phyloP scores from a whole-genome alignment of 2,888 invertebrate genomes.

The Barypeithes pellucidus region DNA sequence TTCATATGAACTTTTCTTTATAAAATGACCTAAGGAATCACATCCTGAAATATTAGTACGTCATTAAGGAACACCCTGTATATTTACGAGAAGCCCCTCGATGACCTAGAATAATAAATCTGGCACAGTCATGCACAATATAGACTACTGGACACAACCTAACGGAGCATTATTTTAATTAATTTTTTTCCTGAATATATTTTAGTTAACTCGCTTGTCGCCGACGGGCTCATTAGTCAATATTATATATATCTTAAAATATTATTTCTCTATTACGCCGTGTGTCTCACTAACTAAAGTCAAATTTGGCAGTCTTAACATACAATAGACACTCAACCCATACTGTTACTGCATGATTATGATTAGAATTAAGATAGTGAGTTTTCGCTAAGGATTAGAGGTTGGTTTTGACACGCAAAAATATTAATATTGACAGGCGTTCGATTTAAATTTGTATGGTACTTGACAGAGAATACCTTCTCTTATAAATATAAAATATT shows the following conservation, averaged over 20 bases:
- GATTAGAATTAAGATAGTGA: background rate
- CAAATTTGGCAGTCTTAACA: conserved; percentile 32
- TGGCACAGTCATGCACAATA: background rate
- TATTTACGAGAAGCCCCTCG: too few relatives aligned
- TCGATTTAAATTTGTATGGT: too few relatives aligned
- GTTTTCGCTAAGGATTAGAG: too few relatives aligned
- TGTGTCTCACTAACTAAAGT: conserved; percentile 20
- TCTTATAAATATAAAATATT: too few relatives aligned
- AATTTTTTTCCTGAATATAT: background rate
- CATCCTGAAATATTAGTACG: too few relatives aligned
- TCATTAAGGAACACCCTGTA: too few relatives aligned
- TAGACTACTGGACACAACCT: background rate
- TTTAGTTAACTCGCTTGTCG: background rate
- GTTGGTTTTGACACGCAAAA: too few relatives aligned
- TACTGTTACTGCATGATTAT: conserved; percentile 35
- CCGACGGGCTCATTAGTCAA: background rate
- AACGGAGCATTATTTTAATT: background rate
- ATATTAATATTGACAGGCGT: too few relatives aligned
- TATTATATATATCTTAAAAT: background rate
- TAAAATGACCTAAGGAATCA: too few relatives aligned
- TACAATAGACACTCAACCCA: conserved; percentile 33
- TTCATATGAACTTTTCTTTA: too few relatives aligned
- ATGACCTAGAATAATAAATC: too few relatives aligned
- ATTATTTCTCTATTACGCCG: conserved; percentile 17
- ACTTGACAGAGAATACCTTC: too few relatives aligned